These are phyloP conservation scores for Caenorhabditis imperialis DNA, from an alignment of 2,888 invertebrate species.

Conservation along the genomic window DNA sequence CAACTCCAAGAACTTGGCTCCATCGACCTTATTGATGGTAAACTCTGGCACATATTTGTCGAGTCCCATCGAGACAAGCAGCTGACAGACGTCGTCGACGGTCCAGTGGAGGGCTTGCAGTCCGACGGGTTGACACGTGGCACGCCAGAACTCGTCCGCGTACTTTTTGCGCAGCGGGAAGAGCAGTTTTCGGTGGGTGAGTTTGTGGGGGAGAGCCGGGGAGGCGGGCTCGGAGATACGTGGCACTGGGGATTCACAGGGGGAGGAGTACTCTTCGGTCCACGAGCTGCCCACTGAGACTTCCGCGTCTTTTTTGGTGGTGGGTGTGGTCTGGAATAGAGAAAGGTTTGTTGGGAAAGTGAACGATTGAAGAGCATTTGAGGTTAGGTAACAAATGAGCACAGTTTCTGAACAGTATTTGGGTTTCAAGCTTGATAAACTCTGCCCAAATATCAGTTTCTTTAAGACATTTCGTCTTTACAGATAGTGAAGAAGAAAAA, in stretches of 20 bases:
- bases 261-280: conserved; percentile 63
- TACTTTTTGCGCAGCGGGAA: conserved; percentile 73
- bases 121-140: conserved; percentile 64
- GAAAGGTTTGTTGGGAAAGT: no score
- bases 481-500: no score
- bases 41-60: conserved; percentile 91
- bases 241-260: conserved; percentile 74
- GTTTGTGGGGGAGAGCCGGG: conserved; percentile 75
- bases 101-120: conserved; percentile 77
- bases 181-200: conserved; percentile 71
- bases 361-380: no score
- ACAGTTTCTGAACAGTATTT: no score
- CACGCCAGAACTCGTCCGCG: conserved; percentile 77
- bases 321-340: conserved; percentile 21
- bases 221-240: conserved; percentile 75
- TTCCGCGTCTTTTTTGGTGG: conserved; percentile 57
- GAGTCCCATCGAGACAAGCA: conserved; percentile 82
- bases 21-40: conserved; percentile 90
- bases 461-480: no score
- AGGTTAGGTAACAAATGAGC: no score
- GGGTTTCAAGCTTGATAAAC: no score
- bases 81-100: conserved; percentile 75
- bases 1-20: conserved; percentile 87
- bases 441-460: no score
- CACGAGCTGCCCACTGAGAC: conserved; percentile 61